A percentile compares a stretch with the other conserved stretches of the same genome.
Evolutionary conservation across 2,113 vertebrate species (phyloP).

Genomic region (Anoura caudifer): DNA sequence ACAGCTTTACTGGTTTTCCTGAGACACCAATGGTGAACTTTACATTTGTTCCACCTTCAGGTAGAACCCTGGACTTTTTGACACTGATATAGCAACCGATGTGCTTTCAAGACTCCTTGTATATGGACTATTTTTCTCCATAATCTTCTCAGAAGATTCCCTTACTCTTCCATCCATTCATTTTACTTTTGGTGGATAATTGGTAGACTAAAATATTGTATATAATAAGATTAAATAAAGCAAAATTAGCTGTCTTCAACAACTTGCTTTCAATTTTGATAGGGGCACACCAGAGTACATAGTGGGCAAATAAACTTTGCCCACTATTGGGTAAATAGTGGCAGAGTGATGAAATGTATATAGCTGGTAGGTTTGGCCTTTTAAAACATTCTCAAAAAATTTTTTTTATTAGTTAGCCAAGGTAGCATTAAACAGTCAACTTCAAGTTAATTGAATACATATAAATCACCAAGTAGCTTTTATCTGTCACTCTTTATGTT

Average conservation of each 20-base stretch:
- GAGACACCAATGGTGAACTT: background rate
- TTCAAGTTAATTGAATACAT: constrained; percentile 28
- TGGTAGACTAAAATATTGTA: background rate
- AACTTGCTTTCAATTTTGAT: background rate
- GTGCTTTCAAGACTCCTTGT: background rate
- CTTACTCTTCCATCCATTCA: background rate
- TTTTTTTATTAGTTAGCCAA: constrained; percentile 49
- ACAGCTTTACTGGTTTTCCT: background rate
- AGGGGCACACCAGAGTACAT: background rate
- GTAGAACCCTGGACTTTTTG: background rate
- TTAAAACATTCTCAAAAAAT: background rate
- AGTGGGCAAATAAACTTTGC: background rate
- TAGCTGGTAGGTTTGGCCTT: background rate
- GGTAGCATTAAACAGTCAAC: constrained; percentile 27
- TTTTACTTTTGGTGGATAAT: background rate
- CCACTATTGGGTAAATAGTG: too few relatives aligned
- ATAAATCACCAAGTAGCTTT: constrained; percentile 57
- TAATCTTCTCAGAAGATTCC: background rate
- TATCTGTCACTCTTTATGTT: constrained; percentile 30
- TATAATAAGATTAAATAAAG: background rate
- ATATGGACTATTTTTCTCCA: too few relatives aligned
- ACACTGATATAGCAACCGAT: background rate
- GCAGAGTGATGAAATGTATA: background rate
- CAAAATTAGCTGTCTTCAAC: background rate
- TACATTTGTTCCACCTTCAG: background rate